A percentile compares a stretch with the other conserved stretches of the same genome.
phyloP scores from a whole-genome alignment of 2,797 vertebrate species.

The Ataeniobius toweri region DNA sequence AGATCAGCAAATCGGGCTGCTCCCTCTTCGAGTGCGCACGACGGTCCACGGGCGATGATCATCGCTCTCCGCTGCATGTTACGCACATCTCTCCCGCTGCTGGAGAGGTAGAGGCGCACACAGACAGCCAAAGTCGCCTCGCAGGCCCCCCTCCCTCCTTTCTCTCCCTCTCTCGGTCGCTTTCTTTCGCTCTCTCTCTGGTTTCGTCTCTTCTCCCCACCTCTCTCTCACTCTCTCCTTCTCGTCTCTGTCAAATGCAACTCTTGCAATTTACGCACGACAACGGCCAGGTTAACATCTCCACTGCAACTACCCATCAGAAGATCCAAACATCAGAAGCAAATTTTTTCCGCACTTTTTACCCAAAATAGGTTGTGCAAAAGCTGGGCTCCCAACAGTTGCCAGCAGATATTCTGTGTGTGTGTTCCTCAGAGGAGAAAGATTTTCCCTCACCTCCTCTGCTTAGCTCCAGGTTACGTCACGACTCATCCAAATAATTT shows the following conservation, averaged over 20 bases:
- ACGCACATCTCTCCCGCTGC: conserved; percentile 71
- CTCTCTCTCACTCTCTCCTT: neutral
- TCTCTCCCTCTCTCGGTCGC: conserved; percentile 14
- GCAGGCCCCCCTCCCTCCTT: conserved; percentile 37
- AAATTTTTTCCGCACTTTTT: neutral
- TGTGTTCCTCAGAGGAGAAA: conserved; percentile 43
- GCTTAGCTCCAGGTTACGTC: conserved; percentile 68
- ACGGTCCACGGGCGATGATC: conserved; percentile 62
- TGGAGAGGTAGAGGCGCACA: conserved; percentile 60
- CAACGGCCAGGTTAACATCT: conserved; percentile 10
- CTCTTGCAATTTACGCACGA: conserved; percentile 61
- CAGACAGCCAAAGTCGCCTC: conserved; percentile 65
- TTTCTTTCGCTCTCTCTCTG: conserved; percentile 10
- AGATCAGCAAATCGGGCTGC: conserved; percentile 35
- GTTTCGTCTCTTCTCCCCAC: neutral
- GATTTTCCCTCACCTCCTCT: conserved; percentile 12
- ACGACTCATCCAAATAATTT: conserved; percentile 64
- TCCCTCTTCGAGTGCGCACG: conserved; percentile 56
- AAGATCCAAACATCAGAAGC: neutral
- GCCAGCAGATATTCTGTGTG: conserved; percentile 6
- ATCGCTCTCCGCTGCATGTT: conserved; percentile 70
- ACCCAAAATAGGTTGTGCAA: conserved; percentile 1
- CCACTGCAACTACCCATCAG: neutral
- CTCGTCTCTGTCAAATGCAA: conserved; percentile 36
- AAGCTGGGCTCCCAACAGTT: neutral